Conservation (phyloP, 2,797 vertebrate species). For the Lepus oiostolus region DNA sequence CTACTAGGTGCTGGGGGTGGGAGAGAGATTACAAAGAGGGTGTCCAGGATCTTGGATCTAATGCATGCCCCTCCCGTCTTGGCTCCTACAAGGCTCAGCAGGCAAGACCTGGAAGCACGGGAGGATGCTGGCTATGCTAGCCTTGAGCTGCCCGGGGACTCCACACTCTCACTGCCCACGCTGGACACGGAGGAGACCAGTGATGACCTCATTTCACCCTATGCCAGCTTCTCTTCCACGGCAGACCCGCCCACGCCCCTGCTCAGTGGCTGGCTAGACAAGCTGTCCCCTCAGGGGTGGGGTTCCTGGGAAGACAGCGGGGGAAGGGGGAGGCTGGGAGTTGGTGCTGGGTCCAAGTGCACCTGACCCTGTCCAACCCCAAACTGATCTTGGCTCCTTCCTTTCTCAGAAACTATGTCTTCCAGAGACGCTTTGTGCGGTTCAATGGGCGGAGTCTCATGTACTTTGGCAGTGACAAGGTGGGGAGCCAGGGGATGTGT, state of each 20-base stretch:
- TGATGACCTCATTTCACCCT: slow-evolving; percentile 97
- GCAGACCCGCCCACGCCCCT: slow-evolving; percentile 91
- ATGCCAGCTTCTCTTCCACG: slow-evolving; percentile 95
- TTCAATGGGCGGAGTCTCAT: slow-evolving; percentile 97
- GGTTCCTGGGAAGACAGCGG: slow-evolving; percentile 44
- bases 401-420: slow-evolving; percentile 95
- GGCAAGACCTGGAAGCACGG: slow-evolving; percentile 77
- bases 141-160: slow-evolving; percentile 88
- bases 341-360: neutral
- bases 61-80: slow-evolving; percentile 24
- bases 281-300: slow-evolving; percentile 97
- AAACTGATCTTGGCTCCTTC: neutral
- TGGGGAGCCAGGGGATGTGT: slow-evolving; percentile 74
- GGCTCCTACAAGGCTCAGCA: slow-evolving; percentile 76
- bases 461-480: slow-evolving; percentile 98
- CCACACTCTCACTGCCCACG: slow-evolving; percentile 87
- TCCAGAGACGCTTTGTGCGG: slow-evolving; percentile 97
- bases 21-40: neutral
- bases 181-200: slow-evolving; percentile 88
- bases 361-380: neutral
- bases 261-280: slow-evolving; percentile 97
- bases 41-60: slow-evolving; percentile 17
- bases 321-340: neutral
- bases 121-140: slow-evolving; percentile 91
- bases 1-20: neutral